Percentiles rank a stretch among this genome's conserved stretches.
phyloP scores from a whole-genome alignment of 2,113 vertebrate species.

The Ameiurus melas region DNA sequence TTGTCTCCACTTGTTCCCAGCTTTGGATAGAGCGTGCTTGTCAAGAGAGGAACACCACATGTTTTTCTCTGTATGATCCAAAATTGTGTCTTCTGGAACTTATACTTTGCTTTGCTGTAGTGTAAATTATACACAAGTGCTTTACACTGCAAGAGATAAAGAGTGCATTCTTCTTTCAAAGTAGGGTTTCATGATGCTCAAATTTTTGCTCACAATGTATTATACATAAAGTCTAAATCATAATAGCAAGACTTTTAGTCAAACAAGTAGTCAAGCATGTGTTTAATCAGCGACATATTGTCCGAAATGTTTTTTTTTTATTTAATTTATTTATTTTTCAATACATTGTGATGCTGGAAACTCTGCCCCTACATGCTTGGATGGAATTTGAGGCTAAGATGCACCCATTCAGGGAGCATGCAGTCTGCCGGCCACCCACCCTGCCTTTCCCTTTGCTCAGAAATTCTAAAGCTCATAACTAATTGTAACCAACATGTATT shows the following conservation, averaged over 20 bases:
- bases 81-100: conserved; percentile 35
- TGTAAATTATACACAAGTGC: conserved; percentile 11
- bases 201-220: neutral
- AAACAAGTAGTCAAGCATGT: neutral
- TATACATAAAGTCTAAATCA: neutral
- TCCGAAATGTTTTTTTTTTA: conserved; percentile 7
- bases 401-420: conserved; percentile 21
- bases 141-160: neutral
- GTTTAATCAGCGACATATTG: neutral
- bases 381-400: conserved; percentile 22
- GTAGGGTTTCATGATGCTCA: neutral
- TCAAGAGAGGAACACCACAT: conserved; percentile 47
- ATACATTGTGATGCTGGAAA: conserved; percentile 30
- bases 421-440: conserved; percentile 43
- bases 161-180: neutral
- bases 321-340: neutral
- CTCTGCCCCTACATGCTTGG: conserved; percentile 38
- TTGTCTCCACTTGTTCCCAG: conserved; percentile 57
- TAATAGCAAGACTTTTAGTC: neutral
- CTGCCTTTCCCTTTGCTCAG: conserved; percentile 26
- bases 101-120: conserved; percentile 22
- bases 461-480: conserved; percentile 32
- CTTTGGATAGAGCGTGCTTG: conserved; percentile 55
- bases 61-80: conserved; percentile 28
- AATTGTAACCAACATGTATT: neutral